These are phyloP conservation scores for Brachynemurus nebulosus DNA, from an alignment of 2,888 invertebrate genomes.

Conservation along the genomic window DNA sequence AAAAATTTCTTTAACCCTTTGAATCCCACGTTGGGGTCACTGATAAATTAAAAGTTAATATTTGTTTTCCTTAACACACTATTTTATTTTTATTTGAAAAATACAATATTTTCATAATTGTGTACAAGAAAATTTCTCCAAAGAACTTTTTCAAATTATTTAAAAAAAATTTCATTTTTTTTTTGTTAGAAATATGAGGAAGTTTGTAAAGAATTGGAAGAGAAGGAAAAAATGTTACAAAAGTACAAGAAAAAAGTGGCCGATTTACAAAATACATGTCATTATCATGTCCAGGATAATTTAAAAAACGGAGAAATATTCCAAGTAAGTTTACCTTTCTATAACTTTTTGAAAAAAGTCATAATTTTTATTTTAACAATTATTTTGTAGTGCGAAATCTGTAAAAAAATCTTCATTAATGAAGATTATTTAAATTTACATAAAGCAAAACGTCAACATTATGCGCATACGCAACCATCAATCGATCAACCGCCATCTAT, in stretches of 20 bases:
- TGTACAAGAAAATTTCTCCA: too few relatives aligned
- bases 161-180: background rate
- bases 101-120: too few relatives aligned
- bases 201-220: background rate
- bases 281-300: background rate
- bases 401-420: slow-evolving; percentile 53
- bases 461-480: slow-evolving; percentile 11
- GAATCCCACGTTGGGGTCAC: too few relatives aligned
- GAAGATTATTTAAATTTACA: slow-evolving; percentile 50
- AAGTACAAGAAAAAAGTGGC: slow-evolving; percentile 8
- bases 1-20: too few relatives aligned
- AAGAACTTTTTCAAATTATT: too few relatives aligned
- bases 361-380: too few relatives aligned
- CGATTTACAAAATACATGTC: slow-evolving; percentile 5
- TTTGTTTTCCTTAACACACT: background rate
- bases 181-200: slow-evolving; percentile 7
- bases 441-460: slow-evolving; percentile 40
- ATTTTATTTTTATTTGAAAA: too few relatives aligned
- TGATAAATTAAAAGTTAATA: background rate
- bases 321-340: slow-evolving; percentile 17
- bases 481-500: slow-evolving; percentile 11
- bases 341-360: too few relatives aligned
- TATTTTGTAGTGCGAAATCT: slow-evolving; percentile 43
- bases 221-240: slow-evolving; percentile 7
- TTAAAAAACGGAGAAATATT: background rate